Evolutionary conservation across 2,888 invertebrate genomes (phyloP).

Genomic region (Nebria salina): DNA sequence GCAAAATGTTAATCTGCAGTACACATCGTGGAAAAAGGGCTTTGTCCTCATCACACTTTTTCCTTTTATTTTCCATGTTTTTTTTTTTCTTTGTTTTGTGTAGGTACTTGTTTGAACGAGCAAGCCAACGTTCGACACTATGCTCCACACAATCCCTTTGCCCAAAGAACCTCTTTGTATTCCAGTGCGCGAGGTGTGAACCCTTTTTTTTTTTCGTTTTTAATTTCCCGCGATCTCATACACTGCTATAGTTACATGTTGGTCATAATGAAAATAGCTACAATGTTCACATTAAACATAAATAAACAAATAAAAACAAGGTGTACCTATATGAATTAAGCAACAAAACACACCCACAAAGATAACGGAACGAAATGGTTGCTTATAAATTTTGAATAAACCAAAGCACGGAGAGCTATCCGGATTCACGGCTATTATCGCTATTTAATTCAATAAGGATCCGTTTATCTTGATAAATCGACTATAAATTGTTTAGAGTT

Average conservation of each 20-base stretch:
- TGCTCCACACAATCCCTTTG: conserved; percentile 7
- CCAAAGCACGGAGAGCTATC: conserved; percentile 15
- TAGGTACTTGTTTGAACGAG: not conserved
- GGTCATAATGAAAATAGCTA: not conserved
- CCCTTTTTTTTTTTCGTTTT: conserved; percentile 20
- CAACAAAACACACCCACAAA: conserved; percentile 10
- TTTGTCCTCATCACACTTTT: not conserved
- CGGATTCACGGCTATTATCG: conserved; percentile 56
- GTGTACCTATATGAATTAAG: conserved; percentile 3
- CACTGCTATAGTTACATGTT: not conserved
- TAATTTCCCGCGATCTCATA: not conserved
- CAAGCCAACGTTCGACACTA: not conserved
- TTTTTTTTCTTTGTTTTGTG: not conserved
- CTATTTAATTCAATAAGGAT: conserved; percentile 61
- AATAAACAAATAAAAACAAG: conserved; percentile 3
- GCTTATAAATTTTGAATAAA: conserved; percentile 46
- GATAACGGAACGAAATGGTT: conserved; percentile 36
- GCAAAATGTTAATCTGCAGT: conserved; percentile 32
- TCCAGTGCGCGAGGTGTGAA: conserved; percentile 26
- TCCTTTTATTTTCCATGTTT: not conserved
- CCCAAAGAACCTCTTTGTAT: conserved; percentile 21
- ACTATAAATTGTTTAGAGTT: conserved; percentile 60
- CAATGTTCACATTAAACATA: not conserved
- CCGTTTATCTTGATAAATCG: conserved; percentile 60
- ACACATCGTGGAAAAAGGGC: conserved; percentile 15